Base-by-base conservation (phyloP, 2,888 invertebrate species). In the Shargacucullia verbasci region DNA sequence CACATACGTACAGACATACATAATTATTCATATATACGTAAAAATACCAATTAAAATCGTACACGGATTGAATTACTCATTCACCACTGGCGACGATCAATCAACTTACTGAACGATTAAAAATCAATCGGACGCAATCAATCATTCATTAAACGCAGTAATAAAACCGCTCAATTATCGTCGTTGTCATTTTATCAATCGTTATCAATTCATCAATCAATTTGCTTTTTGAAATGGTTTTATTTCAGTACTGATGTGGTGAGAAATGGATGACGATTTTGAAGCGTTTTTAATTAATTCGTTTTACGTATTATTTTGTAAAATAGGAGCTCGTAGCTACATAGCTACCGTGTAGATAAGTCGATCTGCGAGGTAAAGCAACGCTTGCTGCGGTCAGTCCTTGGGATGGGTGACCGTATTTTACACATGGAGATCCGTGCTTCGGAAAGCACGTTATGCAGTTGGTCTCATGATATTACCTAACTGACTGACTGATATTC, bases 81-180 rank as follows among this genome's bases (percentile, higher is more conserved):
- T 63, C 48, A 39, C 45, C 57, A 10, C 7, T 10, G 47, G 10
- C 5, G 10, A 11, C 43, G 44, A 62, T 62, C 57, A 69, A 47
- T 66, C 55, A 69, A 52, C n/a, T 56, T 48, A 46, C 13, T 13
- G 52, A 50, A 13, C 27, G 40, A 35, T 13, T 48, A 38, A 29
- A 52, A 58, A 50, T 29, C 48, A 55, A 62, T 69, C 33, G 13
- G 33, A 47, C 55, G 15, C 20, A 39, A 56, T 68, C 48, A 59
- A 34, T 59, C 41, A 65, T 59, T 70, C 37, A 52, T 48, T 54
- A 25, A 35, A 27, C 29, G 34, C 31, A 44, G 55, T 59, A 45
- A 65, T 59, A 41, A 70, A 55, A 59, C 55, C 48, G 25, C 29
- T 37, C 66, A 70, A 59, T 65, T 64, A 48, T 48, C 31, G 44